Percentiles rank a stretch among this genome's conserved stretches.
These are phyloP conservation scores for Nannospalax galili DNA, from an alignment of 2,113 vertebrate genomes.

Conservation along the genomic window DNA sequence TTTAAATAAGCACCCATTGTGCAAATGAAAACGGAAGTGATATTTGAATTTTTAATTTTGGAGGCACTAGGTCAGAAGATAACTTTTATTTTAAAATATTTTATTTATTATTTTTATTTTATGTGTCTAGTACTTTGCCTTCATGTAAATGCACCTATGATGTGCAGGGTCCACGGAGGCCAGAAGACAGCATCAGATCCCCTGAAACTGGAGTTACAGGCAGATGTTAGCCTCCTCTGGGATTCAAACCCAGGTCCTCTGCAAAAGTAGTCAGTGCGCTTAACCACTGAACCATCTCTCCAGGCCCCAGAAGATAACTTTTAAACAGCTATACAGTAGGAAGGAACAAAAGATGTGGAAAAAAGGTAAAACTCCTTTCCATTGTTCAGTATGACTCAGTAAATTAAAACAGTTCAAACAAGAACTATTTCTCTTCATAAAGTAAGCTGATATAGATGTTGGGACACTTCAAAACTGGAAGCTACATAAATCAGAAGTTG, in stretches of 20 bases:
- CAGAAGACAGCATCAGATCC: no score
- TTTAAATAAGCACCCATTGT: slow-evolving; percentile 27
- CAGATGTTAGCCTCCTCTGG: no score
- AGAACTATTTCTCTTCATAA: slow-evolving; percentile 36
- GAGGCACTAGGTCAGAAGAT: neutral
- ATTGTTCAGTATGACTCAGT: slow-evolving; percentile 16
- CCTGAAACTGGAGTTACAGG: no score
- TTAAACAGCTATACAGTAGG: slow-evolving; percentile 9
- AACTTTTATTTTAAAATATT: no score
- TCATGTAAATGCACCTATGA: no score
- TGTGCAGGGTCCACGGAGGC: no score
- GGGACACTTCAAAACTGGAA: slow-evolving; percentile 1
- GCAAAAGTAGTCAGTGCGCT: no score
- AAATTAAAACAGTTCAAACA: neutral
- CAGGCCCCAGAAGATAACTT: slow-evolving; percentile 20
- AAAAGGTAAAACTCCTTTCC: slow-evolving; percentile 8
- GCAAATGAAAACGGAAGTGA: slow-evolving; percentile 47
- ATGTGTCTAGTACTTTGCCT: no score
- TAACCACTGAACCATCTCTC: no score
- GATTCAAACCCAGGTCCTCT: no score
- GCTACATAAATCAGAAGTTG: neutral
- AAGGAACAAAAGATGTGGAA: slow-evolving; percentile 19
- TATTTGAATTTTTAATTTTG: slow-evolving; percentile 61
- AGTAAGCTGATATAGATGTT: neutral
- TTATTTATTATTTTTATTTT: no score